Evolutionary conservation across 2,113 vertebrate genomes (phyloP), one percentile per base, ranked within the genome.

Genomic region (Tautogolabrus adspersus): DNA sequence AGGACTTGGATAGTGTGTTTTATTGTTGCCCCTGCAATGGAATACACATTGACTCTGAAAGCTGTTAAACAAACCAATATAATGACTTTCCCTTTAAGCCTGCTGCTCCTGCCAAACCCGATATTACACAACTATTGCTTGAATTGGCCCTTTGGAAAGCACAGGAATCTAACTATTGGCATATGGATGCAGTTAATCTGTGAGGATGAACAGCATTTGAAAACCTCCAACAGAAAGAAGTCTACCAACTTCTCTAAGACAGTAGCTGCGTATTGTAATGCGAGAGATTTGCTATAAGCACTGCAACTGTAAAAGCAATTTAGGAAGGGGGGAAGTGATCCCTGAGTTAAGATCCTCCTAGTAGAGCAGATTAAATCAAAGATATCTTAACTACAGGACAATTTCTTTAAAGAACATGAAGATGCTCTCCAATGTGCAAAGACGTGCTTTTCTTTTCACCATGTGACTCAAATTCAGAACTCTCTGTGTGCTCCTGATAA

Each of bases 141-240:
- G 61, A 79, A 85, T 63, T 12, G 79, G 63, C 56, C 22, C 18
- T 46, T 13, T 81, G 65, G 40, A 73, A 57, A 11, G 40, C 21
- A 62, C 46, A 44, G 74, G 78, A 80, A 75, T 83, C 66, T 51
- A 56, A 30, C 38, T 51, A 66, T 63, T 71, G 66, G 67, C 82
- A 87, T 87, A 77, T 83, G 87, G 82, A 87, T 56, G 76, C 46
- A 71, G 66, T 89, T 80, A 63, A 82, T 81, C 64, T 85, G 83
- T 8, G 38, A 75, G 23, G 0, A 54, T 15, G 64, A 77, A 56
- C 37, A 49, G 63, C 54, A 38, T 22, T 13, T 70, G 52, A 8
- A 79, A 60, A 30, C 30, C 30, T 34, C 30, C 30, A 4, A 74
- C 10, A 42, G 77, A 51, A 82, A 61, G 37, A 44, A 3, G 66